Base-by-base conservation (phyloP, 2,888 invertebrate species). In the Callimorpha dominula region DNA sequence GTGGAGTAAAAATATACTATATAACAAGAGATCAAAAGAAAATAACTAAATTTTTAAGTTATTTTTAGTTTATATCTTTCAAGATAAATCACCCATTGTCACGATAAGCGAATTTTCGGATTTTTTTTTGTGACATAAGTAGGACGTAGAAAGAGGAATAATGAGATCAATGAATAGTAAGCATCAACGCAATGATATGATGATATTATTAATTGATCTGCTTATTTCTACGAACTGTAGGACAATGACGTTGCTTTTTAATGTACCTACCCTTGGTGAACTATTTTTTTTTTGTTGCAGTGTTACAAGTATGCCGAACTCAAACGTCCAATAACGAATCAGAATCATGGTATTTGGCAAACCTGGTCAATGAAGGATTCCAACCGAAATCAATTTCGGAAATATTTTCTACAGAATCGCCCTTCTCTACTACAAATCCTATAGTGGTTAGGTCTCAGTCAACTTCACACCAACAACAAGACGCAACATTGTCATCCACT, bases 231-330 rank as follows among this genome's bases (percentile, higher is more conserved):
- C n/a, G 4, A 54, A 54, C 0, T 8, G 17, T 17, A 7, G 17
- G 6, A 17, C 17, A 52, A 31, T 31, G 31, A 31, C 31, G 1
- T 31, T 31, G 31, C 20, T 20, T 57, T 57, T 3, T 57, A 20
- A 57, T 12, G 11, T 57, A 57, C 9, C 20, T 57, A 57, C 9
- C 20, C 17, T 15, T 50, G 0, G 31, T 14, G 12, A 60, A 31
- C 31, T 60, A 8, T 42, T 54, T 60, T 52, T 52, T 70, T 70
- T 76, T 75, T 68, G 57, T 93, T 94, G 52, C 94, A 95, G 95
- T 95, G 89, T 90, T 95, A 90, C 93, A 94, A 91, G 89, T 92
- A 89, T 93, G 94, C 87, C 91, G 90, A 92, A 93, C 93, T 79
- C 90, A 93, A 87, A 88, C 89, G 86, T 84, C 88, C 43, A 88